These are phyloP conservation scores for Ctenodactylus gundi DNA, from an alignment of 2,113 vertebrate genomes.

Conservation along the genomic window DNA sequence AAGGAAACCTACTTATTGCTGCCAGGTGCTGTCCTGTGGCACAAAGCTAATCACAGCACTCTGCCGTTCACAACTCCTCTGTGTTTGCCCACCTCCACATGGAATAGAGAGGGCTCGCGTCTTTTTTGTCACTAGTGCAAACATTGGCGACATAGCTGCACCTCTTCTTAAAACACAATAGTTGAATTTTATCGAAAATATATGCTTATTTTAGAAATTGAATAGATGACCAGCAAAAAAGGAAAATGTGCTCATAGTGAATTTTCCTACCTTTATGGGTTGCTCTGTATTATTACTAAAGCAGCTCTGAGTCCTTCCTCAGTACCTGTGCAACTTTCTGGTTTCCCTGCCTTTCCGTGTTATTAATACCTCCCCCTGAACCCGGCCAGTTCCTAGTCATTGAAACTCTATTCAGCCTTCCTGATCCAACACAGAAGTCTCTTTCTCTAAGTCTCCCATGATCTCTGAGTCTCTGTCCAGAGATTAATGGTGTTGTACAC, in stretches of 20 bases:
- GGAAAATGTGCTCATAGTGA: neutral
- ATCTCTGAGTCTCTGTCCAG: neutral
- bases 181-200: neutral
- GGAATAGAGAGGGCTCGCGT: neutral
- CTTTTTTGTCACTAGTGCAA: neutral
- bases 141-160: neutral
- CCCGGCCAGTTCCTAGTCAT: neutral
- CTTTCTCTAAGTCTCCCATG: neutral
- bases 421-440: neutral
- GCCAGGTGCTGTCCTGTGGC: accelerated
- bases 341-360: neutral
- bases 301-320: neutral
- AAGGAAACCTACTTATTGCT: neutral
- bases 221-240: neutral
- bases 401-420: neutral
- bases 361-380: neutral
- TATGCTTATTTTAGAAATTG: neutral
- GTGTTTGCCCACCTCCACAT: no score
- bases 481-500: neutral
- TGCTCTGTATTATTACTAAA: neutral
- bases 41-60: neutral
- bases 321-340: neutral
- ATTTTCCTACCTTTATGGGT: neutral
- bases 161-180: neutral
- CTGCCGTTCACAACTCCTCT: neutral